Evolutionary conservation across 2,113 vertebrate genomes (phyloP), one percentile per base, ranked within the genome.

Genomic region (Platichthys flesus): DNA sequence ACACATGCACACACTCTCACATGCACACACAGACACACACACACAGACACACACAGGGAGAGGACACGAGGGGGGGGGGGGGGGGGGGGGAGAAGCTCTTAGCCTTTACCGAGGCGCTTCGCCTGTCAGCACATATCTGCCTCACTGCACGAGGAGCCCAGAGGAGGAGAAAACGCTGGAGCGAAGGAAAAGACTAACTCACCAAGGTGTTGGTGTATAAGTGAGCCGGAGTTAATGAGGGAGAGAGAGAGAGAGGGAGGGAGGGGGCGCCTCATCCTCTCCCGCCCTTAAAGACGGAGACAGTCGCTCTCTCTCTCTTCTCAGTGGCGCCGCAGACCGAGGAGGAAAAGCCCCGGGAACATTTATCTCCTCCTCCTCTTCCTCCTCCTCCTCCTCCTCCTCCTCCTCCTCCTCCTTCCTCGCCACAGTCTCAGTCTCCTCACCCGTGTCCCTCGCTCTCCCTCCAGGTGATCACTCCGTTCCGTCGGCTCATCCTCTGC

Each of bases 401-500:
- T 31, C 28, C 31, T 31, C 31, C 16, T 67, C 67, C 21, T 21
- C 28, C 37, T 40, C 8, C 4, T 18, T 51, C n/a, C 31, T n/a
- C 31, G 9, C 9, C 12, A 9, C 59, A 5, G 4, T 18, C 47
- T 51, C 47, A 15, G 14, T 18, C 2, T 51, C 7, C 5, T 60
- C 92, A 91, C 82, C 88, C 58, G 13, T 62, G 0, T 49, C 68
- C 24, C 45, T 42, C 57, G 1, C 67, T 65, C 62, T 59, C 56
- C 71, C 70, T 62, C 78, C 89, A 99, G 97, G 95, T 98, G 84
- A 98, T 98, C 89, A 99, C 97, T 0, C 97, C 97, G 0, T 96
- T 97, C 89, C 95, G 95, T 71, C 96, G 97, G 83, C 90, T 98
- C 85, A 98, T 96, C 80, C 85, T 99, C 2, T 96, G 96, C 55